These are phyloP conservation scores for Habrosyne pyritoides DNA, from an alignment of 2,888 invertebrate genomes.

Conservation along the genomic window DNA sequence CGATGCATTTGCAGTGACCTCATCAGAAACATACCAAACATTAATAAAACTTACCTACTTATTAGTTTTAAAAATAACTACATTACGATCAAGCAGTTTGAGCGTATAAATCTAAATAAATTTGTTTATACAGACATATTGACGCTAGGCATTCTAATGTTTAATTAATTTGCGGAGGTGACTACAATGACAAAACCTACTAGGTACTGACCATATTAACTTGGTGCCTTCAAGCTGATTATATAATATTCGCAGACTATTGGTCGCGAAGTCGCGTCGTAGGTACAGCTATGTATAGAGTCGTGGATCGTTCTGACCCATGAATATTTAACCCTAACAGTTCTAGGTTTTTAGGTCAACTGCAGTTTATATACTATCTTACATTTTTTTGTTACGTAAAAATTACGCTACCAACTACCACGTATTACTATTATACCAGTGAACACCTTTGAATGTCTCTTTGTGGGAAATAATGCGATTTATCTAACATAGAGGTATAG, in stretches of 20 bases:
- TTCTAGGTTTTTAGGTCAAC: conserved; percentile 43
- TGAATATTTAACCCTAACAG: conserved; percentile 40
- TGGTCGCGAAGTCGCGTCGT: neutral
- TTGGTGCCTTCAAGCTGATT: neutral
- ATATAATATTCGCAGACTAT: neutral
- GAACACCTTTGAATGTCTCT: too few species aligned
- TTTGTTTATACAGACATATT: neutral
- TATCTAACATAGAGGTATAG: too few species aligned
- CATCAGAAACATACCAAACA: neutral
- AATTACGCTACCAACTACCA: neutral
- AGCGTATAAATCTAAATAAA: neutral
- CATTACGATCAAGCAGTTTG: neutral
- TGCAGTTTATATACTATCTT: neutral
- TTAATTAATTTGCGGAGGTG: neutral
- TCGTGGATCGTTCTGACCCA: conserved; percentile 29
- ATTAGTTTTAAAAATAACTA: neutral
- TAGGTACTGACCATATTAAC: neutral
- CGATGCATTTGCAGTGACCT: neutral
- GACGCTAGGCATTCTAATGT: neutral
- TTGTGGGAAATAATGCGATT: too few species aligned
- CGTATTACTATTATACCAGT: too few species aligned
- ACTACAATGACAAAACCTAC: neutral
- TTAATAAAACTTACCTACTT: neutral
- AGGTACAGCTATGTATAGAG: neutral
- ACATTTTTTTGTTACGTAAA: neutral